phyloP scores from a whole-genome alignment of 1,140 invertebrate genomes.

The Tetramorium parvispinum region DNA sequence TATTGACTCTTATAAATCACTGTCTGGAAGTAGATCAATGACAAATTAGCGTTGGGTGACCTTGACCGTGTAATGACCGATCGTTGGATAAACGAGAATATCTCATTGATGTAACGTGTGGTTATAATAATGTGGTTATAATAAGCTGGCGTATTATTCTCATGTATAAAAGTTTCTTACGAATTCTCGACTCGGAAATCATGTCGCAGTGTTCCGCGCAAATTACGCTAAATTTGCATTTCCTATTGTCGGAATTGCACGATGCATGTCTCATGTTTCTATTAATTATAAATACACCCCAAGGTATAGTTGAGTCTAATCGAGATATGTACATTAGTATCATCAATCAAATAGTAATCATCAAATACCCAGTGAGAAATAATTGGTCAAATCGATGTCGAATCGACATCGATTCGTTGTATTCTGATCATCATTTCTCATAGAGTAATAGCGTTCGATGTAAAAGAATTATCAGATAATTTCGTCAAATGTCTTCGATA shows the following conservation, averaged over 20 bases:
- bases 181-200: neutral
- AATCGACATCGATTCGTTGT: too few species aligned
- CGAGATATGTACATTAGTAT: neutral
- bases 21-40: slow-evolving; percentile 59
- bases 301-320: neutral
- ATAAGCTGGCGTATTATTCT: slow-evolving; percentile 37
- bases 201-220: neutral
- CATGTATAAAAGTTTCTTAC: slow-evolving; percentile 37
- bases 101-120: neutral
- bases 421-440: too few species aligned
- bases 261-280: neutral
- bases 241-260: neutral
- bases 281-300: neutral
- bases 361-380: neutral
- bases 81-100: slow-evolving; percentile 41
- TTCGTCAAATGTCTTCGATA: neutral
- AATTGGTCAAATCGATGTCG: too few species aligned
- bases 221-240: slow-evolving; percentile 22
- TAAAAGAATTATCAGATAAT: neutral
- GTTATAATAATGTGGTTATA: too few species aligned
- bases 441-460: neutral
- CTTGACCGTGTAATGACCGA: slow-evolving; percentile 47
- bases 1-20: slow-evolving; percentile 45
- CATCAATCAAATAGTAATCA: too few species aligned
- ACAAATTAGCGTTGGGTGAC: slow-evolving; percentile 20